Evolutionary conservation across 1,140 invertebrate genomes (phyloP), one percentile per base, ranked within the genome.

Genomic region (Temnothorax curvispinosus): DNA sequence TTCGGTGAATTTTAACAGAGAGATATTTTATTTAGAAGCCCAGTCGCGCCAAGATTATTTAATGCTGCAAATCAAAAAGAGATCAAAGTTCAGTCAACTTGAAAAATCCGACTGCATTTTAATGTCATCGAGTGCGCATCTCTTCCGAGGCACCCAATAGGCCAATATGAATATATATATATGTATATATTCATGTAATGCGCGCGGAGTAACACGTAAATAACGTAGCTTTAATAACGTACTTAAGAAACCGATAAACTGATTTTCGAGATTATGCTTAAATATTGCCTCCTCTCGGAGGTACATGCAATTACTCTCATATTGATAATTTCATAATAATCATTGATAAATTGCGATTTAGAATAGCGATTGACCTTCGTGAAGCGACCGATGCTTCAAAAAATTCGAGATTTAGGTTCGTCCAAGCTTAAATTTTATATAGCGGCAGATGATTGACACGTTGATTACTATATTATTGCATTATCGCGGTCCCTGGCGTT

Each of bases 201-300:
- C 54, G 71, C 64, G 47, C 38, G 67, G n/a, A 47, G 38, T 72
- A 44, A 72, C 56, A 56, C 11, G 35, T 58, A 74, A 41, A 82
- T 72, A 71, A 82, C 41, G 18, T 82, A 81, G 64, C 35, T 81
- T 69, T 81, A 81, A 81, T 81, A 81, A 81, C 35, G n/a, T 81
- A 81, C 52, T 69, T 81, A 81, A 81, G 47, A 60, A 35, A 27
- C 35, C 50, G 47, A 69, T 69, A 81, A 65, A 52, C 62, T 65
- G 77, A 81, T 69, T 65, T 52, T 69, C n/a, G 47, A 81, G 47
- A 69, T 69, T 47, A 62, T 80, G 77, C 77, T 80, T 67, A 67
- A 67, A 74, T 58, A 74, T 41, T 84, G 62, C 41, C 54, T 56
- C 8, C 77, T 81, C 27, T 81, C 27, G 80, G 62, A 72, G 11